These are phyloP conservation scores for Pampus argenteus DNA, from an alignment of 2,797 vertebrate species.

Conservation along the genomic window DNA sequence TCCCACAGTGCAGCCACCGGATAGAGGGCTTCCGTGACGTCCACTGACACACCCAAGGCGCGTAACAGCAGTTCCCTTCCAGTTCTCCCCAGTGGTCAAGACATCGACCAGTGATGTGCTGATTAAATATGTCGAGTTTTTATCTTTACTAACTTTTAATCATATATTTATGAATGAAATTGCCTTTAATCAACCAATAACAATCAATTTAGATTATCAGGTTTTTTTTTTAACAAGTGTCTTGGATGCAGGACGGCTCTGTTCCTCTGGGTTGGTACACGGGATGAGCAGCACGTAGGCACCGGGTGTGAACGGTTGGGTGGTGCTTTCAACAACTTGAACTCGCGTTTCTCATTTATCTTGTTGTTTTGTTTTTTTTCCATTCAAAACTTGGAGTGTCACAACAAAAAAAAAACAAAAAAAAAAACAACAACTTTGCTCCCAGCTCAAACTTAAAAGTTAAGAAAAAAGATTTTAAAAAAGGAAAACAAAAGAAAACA, in stretches of 20 bases:
- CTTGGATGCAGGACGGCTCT: not conserved
- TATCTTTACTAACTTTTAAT: not conserved
- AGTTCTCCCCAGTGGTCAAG: constrained; percentile 3
- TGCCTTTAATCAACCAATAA: rapidly evolving
- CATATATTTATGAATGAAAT: not conserved
- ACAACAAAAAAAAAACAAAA: too few relatives aligned
- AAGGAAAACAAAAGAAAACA: not conserved
- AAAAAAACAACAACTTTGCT: too few relatives aligned
- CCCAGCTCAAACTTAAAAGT: not conserved
- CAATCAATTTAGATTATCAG: not conserved
- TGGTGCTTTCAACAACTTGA: constrained; percentile 14
- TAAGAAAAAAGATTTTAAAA: not conserved
- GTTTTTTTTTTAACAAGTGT: not conserved
- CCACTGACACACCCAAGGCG: constrained; percentile 72
- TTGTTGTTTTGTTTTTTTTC: too few relatives aligned
- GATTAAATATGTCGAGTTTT: not conserved
- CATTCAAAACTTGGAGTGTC: too few relatives aligned
- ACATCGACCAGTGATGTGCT: not conserved
- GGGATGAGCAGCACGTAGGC: constrained; percentile 69
- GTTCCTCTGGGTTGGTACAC: constrained; percentile 9
- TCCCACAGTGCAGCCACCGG: constrained; percentile 80
- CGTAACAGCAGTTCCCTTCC: constrained; percentile 40
- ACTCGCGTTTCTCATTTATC: not conserved
- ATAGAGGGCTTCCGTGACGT: constrained; percentile 78
- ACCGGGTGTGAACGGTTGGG: not conserved